Evolutionary conservation across 2,113 vertebrate species (phyloP).

Genomic region (Craseonycteris thonglongyai): DNA sequence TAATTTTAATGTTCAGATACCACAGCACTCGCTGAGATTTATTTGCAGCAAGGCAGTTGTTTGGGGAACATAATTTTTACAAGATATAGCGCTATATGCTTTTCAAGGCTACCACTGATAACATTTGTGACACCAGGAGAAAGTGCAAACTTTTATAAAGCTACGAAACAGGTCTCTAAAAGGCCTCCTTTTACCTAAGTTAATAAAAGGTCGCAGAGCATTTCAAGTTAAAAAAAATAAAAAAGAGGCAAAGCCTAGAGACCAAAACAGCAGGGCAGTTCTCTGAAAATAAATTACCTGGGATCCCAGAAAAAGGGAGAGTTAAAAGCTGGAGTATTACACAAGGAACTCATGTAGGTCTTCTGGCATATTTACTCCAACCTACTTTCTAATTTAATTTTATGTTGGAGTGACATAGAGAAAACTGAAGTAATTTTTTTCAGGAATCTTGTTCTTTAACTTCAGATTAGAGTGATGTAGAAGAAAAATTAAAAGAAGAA

Average conservation of each 20-base stretch:
- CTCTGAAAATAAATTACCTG: conserved; percentile 19
- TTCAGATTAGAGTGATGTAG: background rate
- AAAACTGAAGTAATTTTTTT: background rate
- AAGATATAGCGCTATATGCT: conserved; percentile 6
- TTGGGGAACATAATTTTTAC: conserved; percentile 57
- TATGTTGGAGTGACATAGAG: background rate
- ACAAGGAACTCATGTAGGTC: background rate
- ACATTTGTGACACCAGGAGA: conserved; percentile 45
- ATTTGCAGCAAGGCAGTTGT: conserved; percentile 48
- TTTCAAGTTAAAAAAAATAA: background rate
- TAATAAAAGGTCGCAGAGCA: conserved; percentile 47
- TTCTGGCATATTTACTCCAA: background rate
- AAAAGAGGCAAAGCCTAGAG: background rate
- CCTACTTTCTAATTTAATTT: background rate
- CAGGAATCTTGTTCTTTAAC: background rate
- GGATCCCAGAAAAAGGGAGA: background rate
- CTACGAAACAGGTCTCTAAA: conserved; percentile 19
- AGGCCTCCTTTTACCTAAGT: conserved; percentile 32
- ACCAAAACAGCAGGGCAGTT: background rate
- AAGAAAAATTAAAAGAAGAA: background rate
- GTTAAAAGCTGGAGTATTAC: background rate
- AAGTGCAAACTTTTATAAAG: conserved; percentile 56
- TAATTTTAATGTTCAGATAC: conserved; percentile 55
- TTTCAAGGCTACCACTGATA: conserved; percentile 46
- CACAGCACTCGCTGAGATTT: conserved; percentile 39